Evolutionary conservation across 1,140 invertebrate genomes (phyloP).

Genomic region (Halesus radiatus): DNA sequence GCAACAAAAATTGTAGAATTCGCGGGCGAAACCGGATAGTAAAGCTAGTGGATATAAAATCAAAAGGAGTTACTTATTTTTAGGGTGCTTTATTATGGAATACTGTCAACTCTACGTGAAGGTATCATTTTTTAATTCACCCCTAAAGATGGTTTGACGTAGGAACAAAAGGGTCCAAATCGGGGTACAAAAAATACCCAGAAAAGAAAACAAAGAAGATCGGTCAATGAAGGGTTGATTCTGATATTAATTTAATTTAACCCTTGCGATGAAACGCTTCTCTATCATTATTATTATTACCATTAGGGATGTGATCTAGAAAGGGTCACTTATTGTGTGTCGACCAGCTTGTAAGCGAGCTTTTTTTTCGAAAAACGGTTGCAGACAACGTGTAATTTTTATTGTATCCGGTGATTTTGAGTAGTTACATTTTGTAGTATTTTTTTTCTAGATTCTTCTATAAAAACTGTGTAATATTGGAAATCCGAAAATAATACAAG

Average conservation of each 20-base stretch:
- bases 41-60: too few relatives aligned
- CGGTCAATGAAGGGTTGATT: conserved; percentile 51
- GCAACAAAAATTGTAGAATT: too few relatives aligned
- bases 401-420: conserved; percentile 11
- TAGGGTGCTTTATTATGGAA: too few relatives aligned
- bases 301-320: conserved; percentile 34
- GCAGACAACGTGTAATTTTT: neutral
- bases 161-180: conserved; percentile 16
- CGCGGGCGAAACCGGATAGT: too few relatives aligned
- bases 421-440: too few relatives aligned
- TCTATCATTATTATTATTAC: conserved; percentile 40
- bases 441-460: too few relatives aligned
- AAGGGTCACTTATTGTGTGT: conserved; percentile 29
- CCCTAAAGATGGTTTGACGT: neutral
- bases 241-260: conserved; percentile 50
- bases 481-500: too few relatives aligned
- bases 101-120: neutral
- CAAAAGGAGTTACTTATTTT: too few relatives aligned
- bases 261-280: conserved; percentile 35
- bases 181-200: conserved; percentile 5
- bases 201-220: conserved; percentile 47
- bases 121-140: conserved; percentile 22
- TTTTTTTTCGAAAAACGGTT: conserved; percentile 31
- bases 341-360: conserved; percentile 42
- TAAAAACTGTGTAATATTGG: too few relatives aligned